Evolutionary conservation across 2,888 invertebrate genomes (phyloP), one percentile per base, ranked within the genome.

Genomic region (Clunio marinus): DNA sequence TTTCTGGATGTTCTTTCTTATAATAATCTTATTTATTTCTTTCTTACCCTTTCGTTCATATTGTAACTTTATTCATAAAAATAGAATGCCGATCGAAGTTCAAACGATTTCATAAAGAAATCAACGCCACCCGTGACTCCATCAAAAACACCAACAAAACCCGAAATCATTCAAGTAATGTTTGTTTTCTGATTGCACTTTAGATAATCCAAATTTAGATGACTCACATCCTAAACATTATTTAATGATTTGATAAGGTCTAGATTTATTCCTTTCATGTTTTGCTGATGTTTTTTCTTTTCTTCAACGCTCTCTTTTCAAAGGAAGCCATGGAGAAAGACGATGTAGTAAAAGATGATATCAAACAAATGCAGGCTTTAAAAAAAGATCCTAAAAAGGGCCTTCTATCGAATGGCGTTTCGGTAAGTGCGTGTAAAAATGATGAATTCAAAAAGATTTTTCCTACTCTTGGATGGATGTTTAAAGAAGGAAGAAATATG

Each of bases 141-240:
- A 35, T 24, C 58, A 3, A 60, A 60, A 57, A 63, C 24, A 62
- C 10, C 69, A 25, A 70, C 69, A 51, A 22, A 46, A 35, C 69
- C 71, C 8, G 66, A 69, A 66, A 58, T 70, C 25, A 70, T 70
- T 41, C 71, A 70, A 57, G 69, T 60, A 62, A 41, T 17, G 51
- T 17, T 51, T 51, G n/a, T 22, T 2, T 17, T 51, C 22, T 51
- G 7, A 51, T 51, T 17, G 17, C 20, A n/a, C n/a, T n/a, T n/a
- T n/a, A n/a, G n/a, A n/a, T n/a, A n/a, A n/a, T n/a, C n/a, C n/a
- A n/a, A n/a, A n/a, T n/a, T n/a, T n/a, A n/a, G n/a, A n/a, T n/a
- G n/a, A n/a, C n/a, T n/a, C n/a, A n/a, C n/a, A n/a, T n/a, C n/a
- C n/a, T n/a, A n/a, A n/a, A n/a, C n/a, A n/a, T n/a, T n/a, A n/a